Evolutionary conservation across 1,140 invertebrate species (phyloP), one percentile per base, ranked within the genome.

Genomic region (Paraescarpia echinospica): DNA sequence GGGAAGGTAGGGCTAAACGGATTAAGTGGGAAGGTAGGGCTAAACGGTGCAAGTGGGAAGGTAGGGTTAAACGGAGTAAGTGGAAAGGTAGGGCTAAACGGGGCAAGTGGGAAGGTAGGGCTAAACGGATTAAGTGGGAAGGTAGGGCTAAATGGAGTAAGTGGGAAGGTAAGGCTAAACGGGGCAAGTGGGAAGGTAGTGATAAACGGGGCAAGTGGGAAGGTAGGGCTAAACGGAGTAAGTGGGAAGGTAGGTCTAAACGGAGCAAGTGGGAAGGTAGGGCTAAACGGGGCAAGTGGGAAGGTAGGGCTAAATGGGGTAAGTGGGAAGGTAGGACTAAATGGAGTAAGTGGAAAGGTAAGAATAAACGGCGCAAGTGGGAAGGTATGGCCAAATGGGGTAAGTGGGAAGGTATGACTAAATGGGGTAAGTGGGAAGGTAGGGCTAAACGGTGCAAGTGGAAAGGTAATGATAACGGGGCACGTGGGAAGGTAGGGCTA

Each of bases 341-440:
- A n/a, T n/a, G n/a, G n/a, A n/a, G n/a, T n/a, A n/a, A n/a, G n/a
- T n/a, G n/a, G n/a, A n/a, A n/a, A n/a, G n/a, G n/a, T n/a, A n/a
- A n/a, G n/a, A n/a, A n/a, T n/a, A n/a, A n/a, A n/a, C n/a, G n/a
- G n/a, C n/a, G n/a, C 48, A 92, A 34, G 77, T 92, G 59, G 59
- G 88, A 89, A 22, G 88, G 92, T 92, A n/a, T 89, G 34, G 90
- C n/a, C n/a, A n/a, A n/a, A n/a, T n/a, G n/a, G n/a, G n/a, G n/a
- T n/a, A 92, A 34, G 77, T 92, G 59, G 59, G 88, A 89, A 22
- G 88, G 92, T 92, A n/a, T n/a, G n/a, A n/a, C n/a, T n/a, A n/a
- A n/a, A n/a, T n/a, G n/a, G n/a, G 89, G 34, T 12, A 92, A 34
- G 77, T 92, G 59, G 59, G 88, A 89, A 22, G 88, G 92, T 92